These are phyloP conservation scores for Meleagris gallopavo DNA, from an alignment of 2,113 vertebrate species.

Conservation along the genomic window DNA sequence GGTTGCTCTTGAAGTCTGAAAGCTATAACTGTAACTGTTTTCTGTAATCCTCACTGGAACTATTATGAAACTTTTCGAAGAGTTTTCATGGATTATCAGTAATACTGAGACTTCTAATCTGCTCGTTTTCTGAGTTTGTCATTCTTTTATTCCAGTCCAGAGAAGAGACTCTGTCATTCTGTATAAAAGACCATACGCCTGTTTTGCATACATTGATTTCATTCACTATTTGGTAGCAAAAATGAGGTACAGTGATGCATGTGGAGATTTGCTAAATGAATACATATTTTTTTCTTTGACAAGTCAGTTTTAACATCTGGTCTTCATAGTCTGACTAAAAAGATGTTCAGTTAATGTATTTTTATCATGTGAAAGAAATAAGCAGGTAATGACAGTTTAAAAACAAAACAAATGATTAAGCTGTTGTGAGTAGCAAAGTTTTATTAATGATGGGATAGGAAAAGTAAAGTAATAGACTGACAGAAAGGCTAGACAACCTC, in stretches of 20 bases:
- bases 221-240: not conserved
- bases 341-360: not conserved
- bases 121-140: not conserved
- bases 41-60: not conserved
- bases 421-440: not conserved
- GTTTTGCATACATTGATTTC: not conserved
- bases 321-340: not conserved
- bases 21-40: not conserved
- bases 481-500: not conserved
- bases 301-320: not conserved
- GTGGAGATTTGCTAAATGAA: not conserved
- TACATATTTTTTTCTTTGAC: accelerated
- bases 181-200: not conserved
- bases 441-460: not conserved
- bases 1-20: not conserved
- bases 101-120: not conserved
- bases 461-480: not conserved
- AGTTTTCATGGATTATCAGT: not conserved
- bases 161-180: not conserved
- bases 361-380: not conserved
- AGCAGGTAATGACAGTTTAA: not conserved
- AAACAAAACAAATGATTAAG: not conserved
- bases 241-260: not conserved
- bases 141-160: not conserved
- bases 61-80: not conserved